These are phyloP conservation scores for Belgica antarctica DNA, from an alignment of 2,888 invertebrate species.

Conservation along the genomic window DNA sequence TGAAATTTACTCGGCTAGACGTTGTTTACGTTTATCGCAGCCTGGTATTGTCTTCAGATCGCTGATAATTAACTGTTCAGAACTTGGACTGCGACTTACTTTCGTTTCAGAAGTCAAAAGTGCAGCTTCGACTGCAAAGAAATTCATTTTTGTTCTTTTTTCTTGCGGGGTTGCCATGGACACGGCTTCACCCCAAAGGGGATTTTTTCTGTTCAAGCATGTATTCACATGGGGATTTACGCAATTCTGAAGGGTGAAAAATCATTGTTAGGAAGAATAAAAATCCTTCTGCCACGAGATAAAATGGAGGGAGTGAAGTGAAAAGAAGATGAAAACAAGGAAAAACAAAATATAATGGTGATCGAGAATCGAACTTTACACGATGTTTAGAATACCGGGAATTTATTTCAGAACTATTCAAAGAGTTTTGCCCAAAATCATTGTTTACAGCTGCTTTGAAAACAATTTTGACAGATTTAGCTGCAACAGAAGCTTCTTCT, in stretches of 20 bases:
- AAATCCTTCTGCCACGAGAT: neutral
- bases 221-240: constrained; percentile 20
- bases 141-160: neutral
- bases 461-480: no score
- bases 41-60: neutral
- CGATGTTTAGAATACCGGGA: no score
- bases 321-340: neutral
- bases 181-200: neutral
- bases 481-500: no score
- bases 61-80: no score
- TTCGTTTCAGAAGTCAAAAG: neutral
- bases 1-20: constrained; percentile 3
- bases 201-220: neutral
- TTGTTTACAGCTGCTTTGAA: no score
- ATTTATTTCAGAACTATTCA: no score
- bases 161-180: neutral
- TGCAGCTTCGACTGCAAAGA: neutral
- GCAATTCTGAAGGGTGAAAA: constrained; percentile 22
- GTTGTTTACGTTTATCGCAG: neutral
- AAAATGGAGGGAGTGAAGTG: neutral
- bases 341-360: neutral
- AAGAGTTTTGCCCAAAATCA: no score
- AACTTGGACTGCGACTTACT: no score
- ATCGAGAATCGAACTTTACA: neutral
- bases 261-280: constrained; percentile 1